A percentile compares a stretch with the other conserved stretches of the same genome.
Evolutionary conservation across 2,797 vertebrate genomes (phyloP).

Genomic region (Zalophus californianus): DNA sequence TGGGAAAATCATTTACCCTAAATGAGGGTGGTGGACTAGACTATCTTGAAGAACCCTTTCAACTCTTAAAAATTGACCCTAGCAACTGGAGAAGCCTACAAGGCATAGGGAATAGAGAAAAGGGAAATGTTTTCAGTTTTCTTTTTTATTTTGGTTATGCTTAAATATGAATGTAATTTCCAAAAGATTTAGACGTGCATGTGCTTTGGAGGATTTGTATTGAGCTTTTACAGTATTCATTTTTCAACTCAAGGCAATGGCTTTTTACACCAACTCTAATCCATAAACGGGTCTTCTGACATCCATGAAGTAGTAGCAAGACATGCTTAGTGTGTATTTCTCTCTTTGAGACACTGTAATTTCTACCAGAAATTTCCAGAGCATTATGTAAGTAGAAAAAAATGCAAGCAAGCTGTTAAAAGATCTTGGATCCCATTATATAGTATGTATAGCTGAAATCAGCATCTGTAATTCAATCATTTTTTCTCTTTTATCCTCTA

Average conservation of each 20-base stretch:
- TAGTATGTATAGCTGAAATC: slow-evolving; percentile 77
- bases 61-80: slow-evolving; percentile 74
- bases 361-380: slow-evolving; percentile 82
- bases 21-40: slow-evolving; percentile 67
- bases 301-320: slow-evolving; percentile 75
- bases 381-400: slow-evolving; percentile 79
- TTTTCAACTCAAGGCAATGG: slow-evolving; percentile 82
- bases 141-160: slow-evolving; percentile 79
- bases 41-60: slow-evolving; percentile 73
- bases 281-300: slow-evolving; percentile 69
- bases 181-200: slow-evolving; percentile 81
- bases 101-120: slow-evolving; percentile 82
- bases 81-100: slow-evolving; percentile 76
- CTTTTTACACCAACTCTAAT: slow-evolving; percentile 78
- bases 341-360: slow-evolving; percentile 80
- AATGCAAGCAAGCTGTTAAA: slow-evolving; percentile 77
- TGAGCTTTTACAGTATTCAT: slow-evolving; percentile 81
- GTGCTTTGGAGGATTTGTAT: slow-evolving; percentile 79
- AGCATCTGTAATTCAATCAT: slow-evolving; percentile 80
- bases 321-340: slow-evolving; percentile 76
- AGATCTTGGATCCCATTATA: slow-evolving; percentile 79
- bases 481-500: slow-evolving; percentile 78
- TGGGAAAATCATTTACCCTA: slow-evolving; percentile 62
- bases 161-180: slow-evolving; percentile 82
- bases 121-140: slow-evolving; percentile 77